Evolutionary conservation across 2,888 invertebrate genomes (phyloP), one percentile per base, ranked within the genome.

Genomic region (Petrolisthes cinctipes): DNA sequence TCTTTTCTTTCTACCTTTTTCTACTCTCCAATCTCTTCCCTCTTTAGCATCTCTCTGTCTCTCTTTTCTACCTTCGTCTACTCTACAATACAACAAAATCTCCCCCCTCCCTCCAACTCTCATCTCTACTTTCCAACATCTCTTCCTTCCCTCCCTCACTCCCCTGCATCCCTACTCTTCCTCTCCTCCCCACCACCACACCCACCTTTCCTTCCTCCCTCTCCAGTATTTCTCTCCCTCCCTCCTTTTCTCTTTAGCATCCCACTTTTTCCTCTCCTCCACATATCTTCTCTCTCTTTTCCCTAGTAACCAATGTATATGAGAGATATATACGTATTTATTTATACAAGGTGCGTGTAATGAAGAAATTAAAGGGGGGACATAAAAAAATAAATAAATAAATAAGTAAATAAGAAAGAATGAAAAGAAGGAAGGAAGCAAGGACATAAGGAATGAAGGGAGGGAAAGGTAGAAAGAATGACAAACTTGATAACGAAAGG

Each of bases 281-380:
- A 11, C 61, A 9, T 61, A 11, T 61, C 61, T 17, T 61, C 61
- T 17, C 61, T 61, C 61, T 17, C 61, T 61, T 17, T 17, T 61
- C 61, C 61, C 61, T 61, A 61, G 37, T 37, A 37, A 37, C 37
- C 2, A 37, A 9, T 11, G 80, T 23, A 57, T 56, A 57, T 56
- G 80, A 80, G 56, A 80, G 80, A 54, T 23, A 57, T 23, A 57
- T 23, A 57, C 23, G 57, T 23, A 80, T 23, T 23, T 54, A 57
- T 54, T 23, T 54, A 80, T 23, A 54, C 56, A 80, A 57, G 23
- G 80, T 57, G 80, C 23, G 80, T 57, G 80, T 20, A 57, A 80
- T 57, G 14, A 11, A 57, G 80, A 23, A 57, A 57, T 54, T 9
- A 57, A 9, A 23, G 76, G 37, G 51, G 76, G 51, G 76, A 23